These are phyloP conservation scores for Condylura cristata DNA, from an alignment of 2,113 vertebrate species.

Conservation along the genomic window DNA sequence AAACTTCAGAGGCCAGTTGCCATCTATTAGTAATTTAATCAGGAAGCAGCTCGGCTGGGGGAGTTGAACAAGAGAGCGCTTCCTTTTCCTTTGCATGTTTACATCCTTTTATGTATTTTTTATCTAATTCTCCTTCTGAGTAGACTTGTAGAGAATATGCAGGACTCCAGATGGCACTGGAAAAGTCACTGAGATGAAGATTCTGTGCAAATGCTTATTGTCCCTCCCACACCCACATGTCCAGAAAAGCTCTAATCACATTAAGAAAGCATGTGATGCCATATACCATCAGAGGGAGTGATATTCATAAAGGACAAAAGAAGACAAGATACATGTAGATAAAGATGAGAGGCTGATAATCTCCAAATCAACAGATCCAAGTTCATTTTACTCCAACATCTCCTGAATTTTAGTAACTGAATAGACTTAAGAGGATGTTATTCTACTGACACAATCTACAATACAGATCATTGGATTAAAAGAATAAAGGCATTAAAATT, in stretches of 20 bases:
- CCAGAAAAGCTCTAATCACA: conserved; percentile 40
- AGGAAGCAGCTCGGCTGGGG: conserved; percentile 48
- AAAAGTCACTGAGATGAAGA: conserved; percentile 62
- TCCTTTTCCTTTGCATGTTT: conserved; percentile 55
- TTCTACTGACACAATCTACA: background rate
- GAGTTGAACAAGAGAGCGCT: background rate
- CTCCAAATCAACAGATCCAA: background rate
- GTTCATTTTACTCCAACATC: background rate
- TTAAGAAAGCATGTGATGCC: background rate
- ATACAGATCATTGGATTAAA: background rate
- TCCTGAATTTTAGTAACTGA: background rate
- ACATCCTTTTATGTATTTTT: conserved; percentile 45
- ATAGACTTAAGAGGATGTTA: background rate
- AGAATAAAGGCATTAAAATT: background rate
- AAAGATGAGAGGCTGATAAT: background rate
- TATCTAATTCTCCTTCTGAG: conserved; percentile 67
- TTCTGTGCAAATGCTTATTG: conserved; percentile 47
- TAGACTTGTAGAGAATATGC: conserved; percentile 38
- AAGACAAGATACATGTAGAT: background rate
- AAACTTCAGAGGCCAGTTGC: conserved; percentile 39
- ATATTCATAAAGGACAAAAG: conserved; percentile 16
- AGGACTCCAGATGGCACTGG: conserved; percentile 45
- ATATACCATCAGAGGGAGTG: background rate
- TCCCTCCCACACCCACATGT: conserved; percentile 74
- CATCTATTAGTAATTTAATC: conserved; percentile 69